Evolutionary conservation across 2,888 invertebrate species (phyloP).

Genomic region (Parasteatoda lunata): DNA sequence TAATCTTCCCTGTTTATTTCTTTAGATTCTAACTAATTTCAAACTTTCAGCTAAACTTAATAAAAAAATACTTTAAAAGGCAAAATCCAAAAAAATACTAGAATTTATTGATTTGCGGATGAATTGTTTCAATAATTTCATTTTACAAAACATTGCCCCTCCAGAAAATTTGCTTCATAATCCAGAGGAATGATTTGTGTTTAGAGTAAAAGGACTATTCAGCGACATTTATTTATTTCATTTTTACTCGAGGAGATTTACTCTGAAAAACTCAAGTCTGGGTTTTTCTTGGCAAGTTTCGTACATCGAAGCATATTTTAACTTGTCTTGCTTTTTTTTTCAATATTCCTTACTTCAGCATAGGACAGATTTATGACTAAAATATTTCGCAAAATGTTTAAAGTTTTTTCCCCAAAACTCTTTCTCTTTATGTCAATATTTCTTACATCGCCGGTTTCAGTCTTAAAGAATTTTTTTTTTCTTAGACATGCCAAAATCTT

Average conservation of each 20-base stretch:
- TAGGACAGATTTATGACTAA: slow-evolving; percentile 41
- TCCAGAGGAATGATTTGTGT: slow-evolving; percentile 17
- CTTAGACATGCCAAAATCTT: no score
- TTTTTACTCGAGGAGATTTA: slow-evolving; percentile 23
- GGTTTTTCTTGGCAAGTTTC: slow-evolving; percentile 21
- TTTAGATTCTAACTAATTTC: no score
- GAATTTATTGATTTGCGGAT: not conserved
- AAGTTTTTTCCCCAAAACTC: slow-evolving; percentile 3
- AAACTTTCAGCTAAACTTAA: no score
- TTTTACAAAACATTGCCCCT: slow-evolving; percentile 2
- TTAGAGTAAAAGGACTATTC: slow-evolving; percentile 20
- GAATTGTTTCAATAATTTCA: slow-evolving; percentile 11
- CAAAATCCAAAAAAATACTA: not conserved
- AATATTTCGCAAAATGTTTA: slow-evolving; percentile 51
- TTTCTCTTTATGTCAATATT: slow-evolving; percentile 30
- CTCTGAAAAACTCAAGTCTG: not conserved
- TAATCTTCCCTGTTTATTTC: no score
- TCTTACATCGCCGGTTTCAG: not conserved
- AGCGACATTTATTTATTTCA: not conserved
- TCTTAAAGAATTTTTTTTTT: no score
- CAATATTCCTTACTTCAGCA: slow-evolving; percentile 1
- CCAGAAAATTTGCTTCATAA: slow-evolving; percentile 6
- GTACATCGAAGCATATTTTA: slow-evolving; percentile 41
- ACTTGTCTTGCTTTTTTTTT: slow-evolving; percentile 15
- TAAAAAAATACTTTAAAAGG: no score